Evolutionary conservation across 92 coral and sea anemone species (phyloP), one percentile per base, ranked within the genome.

Genomic region (Palythoa caribaeorum): DNA sequence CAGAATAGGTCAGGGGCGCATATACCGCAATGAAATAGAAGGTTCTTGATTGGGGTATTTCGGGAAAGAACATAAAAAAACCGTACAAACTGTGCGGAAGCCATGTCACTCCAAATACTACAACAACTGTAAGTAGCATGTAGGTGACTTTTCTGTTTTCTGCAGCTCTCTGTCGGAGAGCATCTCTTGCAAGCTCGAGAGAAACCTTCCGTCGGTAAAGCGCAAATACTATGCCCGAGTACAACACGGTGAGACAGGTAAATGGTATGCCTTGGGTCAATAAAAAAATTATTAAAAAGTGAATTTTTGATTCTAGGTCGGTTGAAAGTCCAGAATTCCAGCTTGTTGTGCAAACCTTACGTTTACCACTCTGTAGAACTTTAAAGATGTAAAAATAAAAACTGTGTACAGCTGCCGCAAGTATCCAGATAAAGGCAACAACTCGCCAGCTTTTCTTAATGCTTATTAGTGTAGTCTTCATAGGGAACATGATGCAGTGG

Each of bases 401-500:
- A 16, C 71, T 36, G 11, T 78, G 83, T 11, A 78, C 11, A 5
- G 48, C 68, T 9, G 71, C 83, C 8, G 83, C 71, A 44, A 78
- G 28, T 6, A 39, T 53, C 83, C 83, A 78, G 15, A 57, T 20
- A 57, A 35, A 6, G 9, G 12, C 19, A 10, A 78, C 36, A 12
- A 78, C 52, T 6, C 51, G 83, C 10, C 71, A 35, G 53, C 83
- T 54, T 6, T 20, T 28, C 19, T 78, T 78, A 16, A 38, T 8
- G 52, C 68, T 78, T 19, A 78, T 57, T 53, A 78, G 21, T 1
- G 70, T 78, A 11, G 39, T 50, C 35, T 28, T 57, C 83, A 78
- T 78, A 7, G 83, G 83, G 70, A 78, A 78, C 70, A 57, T 78
- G 70, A 78, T 78, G 51, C 83, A 78, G 83, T 78, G 70, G 37